Conservation (phyloP, 2,888 invertebrate genomes). For the Schizaphis graminum region DNA sequence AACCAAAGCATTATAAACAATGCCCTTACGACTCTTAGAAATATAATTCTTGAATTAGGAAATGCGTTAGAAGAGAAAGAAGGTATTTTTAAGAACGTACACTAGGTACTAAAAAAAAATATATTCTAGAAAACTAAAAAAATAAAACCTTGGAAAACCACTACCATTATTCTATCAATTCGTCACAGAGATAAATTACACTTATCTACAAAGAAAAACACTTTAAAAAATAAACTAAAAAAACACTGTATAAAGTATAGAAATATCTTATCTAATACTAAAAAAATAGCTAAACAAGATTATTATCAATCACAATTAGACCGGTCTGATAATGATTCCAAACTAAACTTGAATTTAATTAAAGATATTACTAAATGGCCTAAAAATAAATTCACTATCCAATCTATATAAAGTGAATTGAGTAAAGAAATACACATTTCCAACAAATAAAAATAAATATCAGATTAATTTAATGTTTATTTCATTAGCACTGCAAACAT, state of each 20-base stretch:
- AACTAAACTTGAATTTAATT: background rate
- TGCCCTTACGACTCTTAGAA: background rate
- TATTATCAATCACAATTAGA: background rate
- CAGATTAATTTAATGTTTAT: background rate
- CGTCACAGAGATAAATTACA: background rate
- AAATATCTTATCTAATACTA: background rate
- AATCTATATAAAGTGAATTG: background rate
- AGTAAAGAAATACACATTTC: background rate
- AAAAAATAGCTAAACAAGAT: background rate
- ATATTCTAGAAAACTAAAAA: background rate
- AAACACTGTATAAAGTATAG: background rate
- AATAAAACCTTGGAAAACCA: background rate
- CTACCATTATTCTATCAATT: background rate
- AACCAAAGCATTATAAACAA: background rate
- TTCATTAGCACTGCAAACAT: background rate
- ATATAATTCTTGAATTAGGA: background rate
- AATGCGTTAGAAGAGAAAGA: background rate
- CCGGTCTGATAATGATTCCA: background rate
- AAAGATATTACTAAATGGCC: background rate
- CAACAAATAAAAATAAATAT: background rate
- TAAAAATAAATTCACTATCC: background rate
- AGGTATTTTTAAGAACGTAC: background rate
- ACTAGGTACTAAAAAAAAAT: background rate
- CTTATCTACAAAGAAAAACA: background rate
- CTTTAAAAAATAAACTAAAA: background rate